Percentiles rank a stretch among this genome's conserved stretches.
Evolutionary conservation across 2,113 vertebrate species (phyloP).

Genomic region (Chaenogobius annularis): DNA sequence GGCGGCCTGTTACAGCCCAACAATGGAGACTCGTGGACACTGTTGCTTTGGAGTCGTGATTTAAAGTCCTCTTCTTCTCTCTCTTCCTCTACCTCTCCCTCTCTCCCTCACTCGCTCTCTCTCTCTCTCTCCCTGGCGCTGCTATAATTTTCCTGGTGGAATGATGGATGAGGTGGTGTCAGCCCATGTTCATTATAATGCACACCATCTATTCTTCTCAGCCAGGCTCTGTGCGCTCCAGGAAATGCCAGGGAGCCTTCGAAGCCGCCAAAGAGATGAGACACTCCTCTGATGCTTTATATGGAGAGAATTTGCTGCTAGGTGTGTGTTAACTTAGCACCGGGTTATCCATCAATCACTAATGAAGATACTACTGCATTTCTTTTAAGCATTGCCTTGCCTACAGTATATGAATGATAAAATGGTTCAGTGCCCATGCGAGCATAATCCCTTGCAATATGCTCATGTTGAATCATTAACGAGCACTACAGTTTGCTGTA

Average conservation of each 20-base stretch:
- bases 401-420: slow-evolving; percentile 41
- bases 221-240: slow-evolving; percentile 74
- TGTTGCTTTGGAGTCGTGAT: slow-evolving; percentile 53
- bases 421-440: slow-evolving; percentile 29
- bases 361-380: slow-evolving; percentile 62
- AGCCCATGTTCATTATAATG: slow-evolving; percentile 82
- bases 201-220: slow-evolving; percentile 80
- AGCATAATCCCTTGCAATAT: slow-evolving; percentile 38
- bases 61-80: slow-evolving; percentile 53
- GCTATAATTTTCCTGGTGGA: slow-evolving; percentile 77
- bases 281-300: slow-evolving; percentile 66
- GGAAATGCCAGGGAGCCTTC: slow-evolving; percentile 76
- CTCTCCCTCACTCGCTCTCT: slow-evolving; percentile 26
- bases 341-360: slow-evolving; percentile 70
- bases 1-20: slow-evolving; percentile 42
- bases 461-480: slow-evolving; percentile 54
- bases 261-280: slow-evolving; percentile 50
- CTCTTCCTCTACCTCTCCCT: slow-evolving; percentile 27
- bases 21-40: slow-evolving; percentile 47
- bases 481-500: slow-evolving; percentile 32
- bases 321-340: slow-evolving; percentile 62
- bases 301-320: slow-evolving; percentile 62
- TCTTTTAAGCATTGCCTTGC: slow-evolving; percentile 39
- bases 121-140: slow-evolving; percentile 45
- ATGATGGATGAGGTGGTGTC: slow-evolving; percentile 82